These are phyloP conservation scores for Apotomis turbidana DNA, from an alignment of 2,888 invertebrate genomes.

Conservation along the genomic window DNA sequence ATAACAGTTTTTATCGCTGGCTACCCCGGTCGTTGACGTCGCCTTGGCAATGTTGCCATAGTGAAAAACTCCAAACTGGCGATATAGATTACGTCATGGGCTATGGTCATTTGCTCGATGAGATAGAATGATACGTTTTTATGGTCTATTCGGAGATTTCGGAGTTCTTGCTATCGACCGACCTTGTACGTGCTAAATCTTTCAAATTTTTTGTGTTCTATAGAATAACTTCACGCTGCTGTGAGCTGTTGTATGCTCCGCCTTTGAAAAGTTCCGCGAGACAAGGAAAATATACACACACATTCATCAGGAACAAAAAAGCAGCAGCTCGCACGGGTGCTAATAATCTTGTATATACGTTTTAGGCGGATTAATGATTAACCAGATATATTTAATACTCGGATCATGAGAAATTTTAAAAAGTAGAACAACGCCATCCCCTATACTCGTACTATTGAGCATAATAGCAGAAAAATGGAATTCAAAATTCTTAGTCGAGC, in stretches of 20 bases:
- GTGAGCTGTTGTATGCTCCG: not conserved
- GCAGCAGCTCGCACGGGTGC: too few species aligned
- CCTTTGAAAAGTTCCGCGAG: slow-evolving; percentile 25
- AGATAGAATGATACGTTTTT: slow-evolving; percentile 44
- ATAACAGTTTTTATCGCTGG: slow-evolving; percentile 54
- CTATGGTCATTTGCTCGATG: slow-evolving; percentile 42
- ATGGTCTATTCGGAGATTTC: slow-evolving; percentile 29
- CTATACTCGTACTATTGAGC: too few species aligned
- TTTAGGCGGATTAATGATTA: too few species aligned
- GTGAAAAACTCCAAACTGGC: slow-evolving; percentile 62
- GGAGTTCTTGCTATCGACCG: slow-evolving; percentile 35
- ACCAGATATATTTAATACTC: too few species aligned
- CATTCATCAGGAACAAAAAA: slow-evolving; percentile 11
- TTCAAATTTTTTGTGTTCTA: slow-evolving; percentile 20
- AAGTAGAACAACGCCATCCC: too few species aligned
- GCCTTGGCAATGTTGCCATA: slow-evolving; percentile 62
- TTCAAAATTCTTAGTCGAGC: too few species aligned
- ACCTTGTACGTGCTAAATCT: slow-evolving; percentile 40
- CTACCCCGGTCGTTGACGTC: slow-evolving; percentile 65
- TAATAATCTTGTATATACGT: too few species aligned
- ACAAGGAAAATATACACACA: slow-evolving; percentile 29
- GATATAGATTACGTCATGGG: slow-evolving; percentile 63
- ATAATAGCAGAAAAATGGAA: too few species aligned
- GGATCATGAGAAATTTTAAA: too few species aligned
- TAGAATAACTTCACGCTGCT: slow-evolving; percentile 33